Evolutionary conservation across 2,888 invertebrate genomes (phyloP), one percentile per base, ranked within the genome.

Genomic region (Cryptosula pallasiana): DNA sequence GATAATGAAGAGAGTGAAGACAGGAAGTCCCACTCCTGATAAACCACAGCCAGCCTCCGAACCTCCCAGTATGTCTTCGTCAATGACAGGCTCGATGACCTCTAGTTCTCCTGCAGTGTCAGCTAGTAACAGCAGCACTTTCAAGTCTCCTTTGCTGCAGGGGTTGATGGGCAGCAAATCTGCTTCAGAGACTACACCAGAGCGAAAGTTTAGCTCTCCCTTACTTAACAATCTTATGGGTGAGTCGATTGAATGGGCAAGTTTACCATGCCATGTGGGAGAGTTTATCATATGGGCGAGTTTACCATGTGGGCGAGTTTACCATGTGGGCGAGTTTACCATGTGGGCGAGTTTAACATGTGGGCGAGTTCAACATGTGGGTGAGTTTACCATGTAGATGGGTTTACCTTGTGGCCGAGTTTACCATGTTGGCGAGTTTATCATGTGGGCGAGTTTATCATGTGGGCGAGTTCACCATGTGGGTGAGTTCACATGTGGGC

Each of bases 1-100:
- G 79, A 82, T 83, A 69, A 82, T 83, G 82, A 82, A 81, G 75
- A 75, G 82, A 74, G 81, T 82, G 71, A 82, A 82, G 76, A 76
- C 78, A 25, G 78, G 78, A 23, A 71, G 75, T 58, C 73, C 74
- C 34, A 73, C 72, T 25, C 32, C 58, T 16, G 70, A 73, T 45
- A 23, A 71, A 16, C 54, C 72, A 3, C 63, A 63, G 63, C 5
- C 32, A 13, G 34, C 63, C 32, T 63, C 63, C 2, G 63, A 63
- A 27, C 63, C 63, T 29, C 32, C 63, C 63, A 63, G 63, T 32
- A 27, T 63, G 63, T 20, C 63, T 27, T 32, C 63, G 5, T 63
- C 63, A 3, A 63, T 63, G 63, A 63, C 63, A 1, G 63, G 63
- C 63, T 63, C 63, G 13, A 63, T 63, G 63, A 57, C 57, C 20